phyloP scores from a whole-genome alignment of 2,113 vertebrate species.

The Malurus elegans region DNA sequence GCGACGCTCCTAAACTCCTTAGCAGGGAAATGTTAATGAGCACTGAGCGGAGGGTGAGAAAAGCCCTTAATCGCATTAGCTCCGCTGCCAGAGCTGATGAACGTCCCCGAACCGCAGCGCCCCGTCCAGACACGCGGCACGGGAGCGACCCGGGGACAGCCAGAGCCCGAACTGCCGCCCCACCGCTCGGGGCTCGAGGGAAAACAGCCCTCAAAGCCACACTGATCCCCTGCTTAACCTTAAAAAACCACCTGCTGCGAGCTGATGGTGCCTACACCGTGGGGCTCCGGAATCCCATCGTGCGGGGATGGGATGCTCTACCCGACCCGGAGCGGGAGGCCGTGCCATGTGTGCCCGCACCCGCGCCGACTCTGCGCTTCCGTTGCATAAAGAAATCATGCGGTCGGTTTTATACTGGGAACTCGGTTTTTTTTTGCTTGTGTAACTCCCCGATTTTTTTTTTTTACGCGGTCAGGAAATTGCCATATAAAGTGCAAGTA shows the following conservation, averaged over 20 bases:
- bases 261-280: rapidly evolving
- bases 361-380: neutral
- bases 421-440: neutral
- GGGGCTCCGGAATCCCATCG: neutral
- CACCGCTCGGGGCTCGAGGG: rapidly evolving
- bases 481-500: neutral
- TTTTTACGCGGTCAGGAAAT: neutral
- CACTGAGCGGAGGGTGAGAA: neutral
- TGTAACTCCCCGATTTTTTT: neutral
- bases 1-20: neutral
- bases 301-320: neutral
- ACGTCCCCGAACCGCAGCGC: neutral
- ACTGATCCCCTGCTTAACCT: neutral
- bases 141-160: rapidly evolving
- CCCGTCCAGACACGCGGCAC: rapidly evolving
- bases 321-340: neutral
- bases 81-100: neutral
- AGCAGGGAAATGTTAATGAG: neutral
- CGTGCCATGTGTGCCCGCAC: rapidly evolving
- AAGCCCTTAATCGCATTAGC: slow-evolving; percentile 8
- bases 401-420: neutral
- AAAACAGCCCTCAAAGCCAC: neutral
- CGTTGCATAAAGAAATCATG: neutral
- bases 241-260: rapidly evolving
- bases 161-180: rapidly evolving